Conservation (phyloP, 1,140 invertebrate species). For the Drosophila lacteicornis region DNA sequence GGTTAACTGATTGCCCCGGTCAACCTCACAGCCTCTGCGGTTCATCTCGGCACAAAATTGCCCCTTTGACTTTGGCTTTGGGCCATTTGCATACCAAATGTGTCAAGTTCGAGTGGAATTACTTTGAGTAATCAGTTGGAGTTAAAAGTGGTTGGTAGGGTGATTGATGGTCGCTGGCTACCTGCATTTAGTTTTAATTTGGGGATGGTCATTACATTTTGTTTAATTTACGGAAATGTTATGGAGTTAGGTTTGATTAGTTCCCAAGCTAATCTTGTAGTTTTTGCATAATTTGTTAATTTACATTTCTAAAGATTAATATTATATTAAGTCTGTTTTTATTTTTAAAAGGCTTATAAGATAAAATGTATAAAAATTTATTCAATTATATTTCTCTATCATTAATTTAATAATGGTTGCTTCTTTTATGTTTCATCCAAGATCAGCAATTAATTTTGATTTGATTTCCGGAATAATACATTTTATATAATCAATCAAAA, state of each 20-base stretch:
- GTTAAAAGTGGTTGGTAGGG: background rate
- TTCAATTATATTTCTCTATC: too few relatives aligned
- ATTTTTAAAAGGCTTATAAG: too few relatives aligned
- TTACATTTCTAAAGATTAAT: too few relatives aligned
- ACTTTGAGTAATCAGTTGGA: slow-evolving; percentile 27
- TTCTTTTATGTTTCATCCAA: too few relatives aligned
- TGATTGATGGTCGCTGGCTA: slow-evolving; percentile 16
- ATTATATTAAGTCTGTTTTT: too few relatives aligned
- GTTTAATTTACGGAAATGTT: background rate
- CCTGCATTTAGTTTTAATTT: slow-evolving; percentile 5
- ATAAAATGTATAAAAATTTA: too few relatives aligned
- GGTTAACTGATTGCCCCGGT: slow-evolving; percentile 34
- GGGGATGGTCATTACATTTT: background rate
- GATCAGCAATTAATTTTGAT: too few relatives aligned
- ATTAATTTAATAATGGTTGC: too few relatives aligned
- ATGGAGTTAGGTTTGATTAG: background rate
- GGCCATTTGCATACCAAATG: slow-evolving; percentile 68
- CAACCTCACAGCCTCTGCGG: slow-evolving; percentile 22
- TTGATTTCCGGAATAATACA: background rate
- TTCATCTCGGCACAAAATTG: slow-evolving; percentile 20
- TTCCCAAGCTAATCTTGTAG: background rate
- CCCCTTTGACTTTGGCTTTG: slow-evolving; percentile 42
- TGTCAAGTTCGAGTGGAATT: slow-evolving; percentile 58
- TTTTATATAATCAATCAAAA: too few relatives aligned
- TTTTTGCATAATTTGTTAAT: background rate